Base-by-base conservation (phyloP, 2,113 vertebrate species). In the Cephalopholis sonnerati region DNA sequence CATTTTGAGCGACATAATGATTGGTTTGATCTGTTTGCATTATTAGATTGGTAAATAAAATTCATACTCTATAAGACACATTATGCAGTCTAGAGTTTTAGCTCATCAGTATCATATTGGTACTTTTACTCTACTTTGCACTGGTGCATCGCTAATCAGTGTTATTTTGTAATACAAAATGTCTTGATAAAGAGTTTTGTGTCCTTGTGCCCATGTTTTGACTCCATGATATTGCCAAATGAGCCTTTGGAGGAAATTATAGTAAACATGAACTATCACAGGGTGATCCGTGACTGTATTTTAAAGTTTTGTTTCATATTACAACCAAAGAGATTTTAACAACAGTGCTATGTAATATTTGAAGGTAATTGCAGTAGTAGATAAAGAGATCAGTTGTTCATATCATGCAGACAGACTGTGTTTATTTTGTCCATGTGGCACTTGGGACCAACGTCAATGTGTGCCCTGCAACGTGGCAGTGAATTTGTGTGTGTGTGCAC, bases 371-470 rank as follows among this genome's bases (percentile, higher is more conserved):
- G 24, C 29, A 51, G 55, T 36, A 46, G 41, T n/a, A 51, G 17
- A 44, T 68, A 13, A 22, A 48, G 32, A 65, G 76, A 69, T 83
- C 44, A 2, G 36, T n/a, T 59, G 32, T 54, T 58, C 50, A 69
- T 59, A 39, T 75, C 54, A 55, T 83, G 48, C 50, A 63, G 61
- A 78, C 65, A 78, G 73, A 67, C 32, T 51, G 50, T 91, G 84
- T 91, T 89, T 83, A 69, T 86, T 89, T 86, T 81, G 88, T 82
- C 79, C 63, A 89, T 90, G 89, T 89, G 90, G 87, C 82, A 90
- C 66, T 59, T 22, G 71, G 77, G 90, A 86, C 84, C 90, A 90
- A 85, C 29, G 65, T 82, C 41, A 61, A 5, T 83, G 79, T 87
- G 63, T 81, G 44, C 81, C 44, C 85, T 83, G 76, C 68, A 53